These are phyloP conservation scores for Catagonus wagneri DNA, from an alignment of 2,113 vertebrate genomes.

Conservation along the genomic window DNA sequence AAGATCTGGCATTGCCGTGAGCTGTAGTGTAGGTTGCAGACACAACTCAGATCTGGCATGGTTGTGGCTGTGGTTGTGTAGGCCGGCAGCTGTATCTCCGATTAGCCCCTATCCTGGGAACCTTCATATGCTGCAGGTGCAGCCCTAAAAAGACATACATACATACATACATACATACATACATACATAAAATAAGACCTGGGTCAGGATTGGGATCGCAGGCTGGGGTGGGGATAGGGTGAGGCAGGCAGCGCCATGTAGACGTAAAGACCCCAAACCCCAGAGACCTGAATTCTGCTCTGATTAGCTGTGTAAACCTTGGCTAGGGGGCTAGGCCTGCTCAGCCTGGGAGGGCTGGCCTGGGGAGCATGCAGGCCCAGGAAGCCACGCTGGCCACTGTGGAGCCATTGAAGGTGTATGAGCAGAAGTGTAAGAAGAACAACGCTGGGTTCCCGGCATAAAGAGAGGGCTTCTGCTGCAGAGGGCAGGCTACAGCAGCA, in stretches of 20 bases:
- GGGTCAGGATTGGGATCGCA: neutral
- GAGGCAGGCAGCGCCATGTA: neutral
- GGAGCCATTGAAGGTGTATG: neutral
- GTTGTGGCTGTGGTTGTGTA: too few relatives aligned
- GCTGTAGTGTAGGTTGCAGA: too few relatives aligned
- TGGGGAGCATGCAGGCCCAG: neutral
- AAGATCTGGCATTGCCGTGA: too few relatives aligned
- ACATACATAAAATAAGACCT: neutral
- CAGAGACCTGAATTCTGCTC: neutral
- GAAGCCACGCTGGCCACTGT: neutral
- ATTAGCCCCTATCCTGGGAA: too few relatives aligned
- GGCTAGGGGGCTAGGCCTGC: neutral
- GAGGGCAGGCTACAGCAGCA: neutral
- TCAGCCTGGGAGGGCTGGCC: neutral
- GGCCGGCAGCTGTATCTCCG: too few relatives aligned
- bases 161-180: too few relatives aligned
- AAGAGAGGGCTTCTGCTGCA: neutral
- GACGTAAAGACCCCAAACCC: neutral
- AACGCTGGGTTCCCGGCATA: neutral
- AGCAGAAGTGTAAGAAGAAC: neutral
- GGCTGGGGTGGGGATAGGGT: neutral
- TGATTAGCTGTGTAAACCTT: neutral
- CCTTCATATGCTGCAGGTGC: too few relatives aligned
- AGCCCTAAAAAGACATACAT: too few relatives aligned
- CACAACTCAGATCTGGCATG: too few relatives aligned